A percentile compares a stretch with the other conserved stretches of the same genome.
Evolutionary conservation across 2,113 vertebrate genomes (phyloP).

Genomic region (Pachyramphus minor): DNA sequence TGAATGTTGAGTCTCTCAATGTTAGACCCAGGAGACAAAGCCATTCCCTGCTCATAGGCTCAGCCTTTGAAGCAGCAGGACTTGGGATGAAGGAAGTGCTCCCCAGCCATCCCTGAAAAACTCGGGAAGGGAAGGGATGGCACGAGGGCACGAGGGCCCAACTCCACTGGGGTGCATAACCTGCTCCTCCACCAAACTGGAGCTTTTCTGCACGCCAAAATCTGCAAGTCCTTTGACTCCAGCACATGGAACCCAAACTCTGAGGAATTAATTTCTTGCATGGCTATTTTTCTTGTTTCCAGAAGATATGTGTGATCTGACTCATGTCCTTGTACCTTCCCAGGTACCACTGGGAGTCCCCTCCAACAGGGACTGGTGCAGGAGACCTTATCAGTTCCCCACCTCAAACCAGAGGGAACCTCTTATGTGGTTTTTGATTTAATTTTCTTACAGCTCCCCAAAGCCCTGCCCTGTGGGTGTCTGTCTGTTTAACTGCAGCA

Average conservation of each 20-base stretch:
- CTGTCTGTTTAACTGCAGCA: background rate
- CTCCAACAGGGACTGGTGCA: background rate
- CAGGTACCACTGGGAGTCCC: background rate
- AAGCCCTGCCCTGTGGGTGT: background rate
- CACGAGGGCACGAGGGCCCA: accelerated
- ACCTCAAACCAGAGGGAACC: background rate
- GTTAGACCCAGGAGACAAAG: background rate
- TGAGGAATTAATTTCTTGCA: background rate
- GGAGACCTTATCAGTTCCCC: background rate
- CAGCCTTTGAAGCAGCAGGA: background rate
- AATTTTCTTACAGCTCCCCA: background rate
- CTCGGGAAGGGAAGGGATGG: background rate
- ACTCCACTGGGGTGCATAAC: background rate
- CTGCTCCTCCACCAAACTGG: background rate
- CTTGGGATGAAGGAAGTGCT: accelerated
- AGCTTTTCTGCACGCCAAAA: background rate
- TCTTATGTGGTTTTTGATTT: background rate
- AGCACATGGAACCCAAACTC: background rate
- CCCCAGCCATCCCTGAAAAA: background rate
- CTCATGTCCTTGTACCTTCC: background rate
- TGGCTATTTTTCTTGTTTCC: background rate
- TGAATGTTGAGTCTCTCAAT: constrained; percentile 6
- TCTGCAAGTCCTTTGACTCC: background rate
- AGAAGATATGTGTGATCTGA: background rate
- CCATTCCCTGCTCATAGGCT: background rate